Conservation (phyloP, 1,140 invertebrate species). For the Choristoneura fumiferana region DNA sequence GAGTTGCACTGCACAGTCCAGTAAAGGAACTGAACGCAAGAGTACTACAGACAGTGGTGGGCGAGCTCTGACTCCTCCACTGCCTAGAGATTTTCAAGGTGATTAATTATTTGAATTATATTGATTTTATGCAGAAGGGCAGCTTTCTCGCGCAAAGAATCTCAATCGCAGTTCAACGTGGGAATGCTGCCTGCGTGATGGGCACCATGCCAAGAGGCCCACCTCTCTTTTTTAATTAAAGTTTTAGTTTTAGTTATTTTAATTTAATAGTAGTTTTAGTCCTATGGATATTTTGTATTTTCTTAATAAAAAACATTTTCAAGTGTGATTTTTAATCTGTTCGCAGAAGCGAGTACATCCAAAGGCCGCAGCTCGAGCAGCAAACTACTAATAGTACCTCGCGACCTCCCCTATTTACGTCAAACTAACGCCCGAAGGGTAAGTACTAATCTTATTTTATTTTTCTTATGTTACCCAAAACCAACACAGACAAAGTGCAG, state of each 20-base stretch:
- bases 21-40: constrained; percentile 42
- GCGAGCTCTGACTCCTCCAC: constrained; percentile 50
- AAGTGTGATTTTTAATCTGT: constrained; percentile 22
- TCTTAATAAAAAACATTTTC: background rate
- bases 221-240: no score
- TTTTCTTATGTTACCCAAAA: background rate
- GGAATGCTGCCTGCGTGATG: no score
- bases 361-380: constrained; percentile 56
- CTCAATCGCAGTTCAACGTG: no score
- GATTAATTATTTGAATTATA: background rate
- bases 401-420: constrained; percentile 70
- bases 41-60: constrained; percentile 39
- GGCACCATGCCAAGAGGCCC: no score
- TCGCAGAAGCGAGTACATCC: constrained; percentile 67
- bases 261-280: no score
- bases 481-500: no score
- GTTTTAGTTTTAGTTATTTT: no score
- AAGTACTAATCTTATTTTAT: constrained; percentile 24
- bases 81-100: constrained; percentile 66
- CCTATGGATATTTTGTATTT: no score
- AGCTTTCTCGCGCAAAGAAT: no score
- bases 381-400: constrained; percentile 68
- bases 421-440: constrained; percentile 75
- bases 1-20: constrained; percentile 37
- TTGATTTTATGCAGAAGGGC: background rate